These are phyloP conservation scores for Manis javanica DNA, from an alignment of 2,797 vertebrate species.

Conservation along the genomic window DNA sequence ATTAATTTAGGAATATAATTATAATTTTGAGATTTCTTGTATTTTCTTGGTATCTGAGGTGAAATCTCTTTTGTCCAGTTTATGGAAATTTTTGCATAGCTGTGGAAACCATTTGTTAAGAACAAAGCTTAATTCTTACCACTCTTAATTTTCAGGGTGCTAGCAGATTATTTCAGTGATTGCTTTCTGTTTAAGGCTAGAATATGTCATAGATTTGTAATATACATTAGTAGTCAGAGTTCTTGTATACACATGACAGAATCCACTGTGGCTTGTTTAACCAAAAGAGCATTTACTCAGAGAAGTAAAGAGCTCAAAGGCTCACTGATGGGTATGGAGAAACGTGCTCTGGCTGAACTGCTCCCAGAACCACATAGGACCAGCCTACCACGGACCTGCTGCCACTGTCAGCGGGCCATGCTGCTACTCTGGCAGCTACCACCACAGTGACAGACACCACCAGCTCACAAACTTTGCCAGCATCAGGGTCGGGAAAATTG, in stretches of 20 bases:
- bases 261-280: neutral
- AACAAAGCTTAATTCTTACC: neutral
- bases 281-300: neutral
- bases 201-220: neutral
- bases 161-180: neutral
- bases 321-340: neutral
- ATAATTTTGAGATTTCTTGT: neutral
- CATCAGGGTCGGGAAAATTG: neutral
- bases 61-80: constrained; percentile 22
- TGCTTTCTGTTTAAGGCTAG: constrained; percentile 29
- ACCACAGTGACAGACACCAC: neutral
- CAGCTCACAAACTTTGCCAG: neutral
- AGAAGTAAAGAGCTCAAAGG: neutral
- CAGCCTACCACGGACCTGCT: neutral
- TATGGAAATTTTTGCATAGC: constrained; percentile 6
- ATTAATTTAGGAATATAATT: constrained; percentile 30
- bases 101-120: constrained; percentile 8
- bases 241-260: neutral
- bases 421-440: neutral
- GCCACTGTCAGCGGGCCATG: neutral
- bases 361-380: neutral
- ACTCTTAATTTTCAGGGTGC: neutral
- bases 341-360: neutral
- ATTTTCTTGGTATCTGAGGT: constrained; percentile 27
- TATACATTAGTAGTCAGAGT: neutral